Conservation (phyloP, 2,888 invertebrate genomes). For the Chydorus sphaericus region DNA sequence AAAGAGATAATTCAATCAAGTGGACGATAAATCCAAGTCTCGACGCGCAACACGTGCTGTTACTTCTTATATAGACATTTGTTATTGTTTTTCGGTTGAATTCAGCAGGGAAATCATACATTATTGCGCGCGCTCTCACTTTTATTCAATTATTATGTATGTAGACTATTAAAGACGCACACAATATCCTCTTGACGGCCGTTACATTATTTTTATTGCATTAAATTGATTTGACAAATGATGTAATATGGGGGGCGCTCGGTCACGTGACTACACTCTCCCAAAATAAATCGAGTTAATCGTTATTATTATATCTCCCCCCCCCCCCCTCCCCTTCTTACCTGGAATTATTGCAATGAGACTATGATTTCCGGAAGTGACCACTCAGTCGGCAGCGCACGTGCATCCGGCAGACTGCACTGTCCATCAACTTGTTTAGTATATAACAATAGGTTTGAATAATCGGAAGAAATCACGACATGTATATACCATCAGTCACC, state of each 20-base stretch:
- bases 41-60: neutral
- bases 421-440: no score
- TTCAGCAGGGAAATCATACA: neutral
- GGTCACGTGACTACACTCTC: neutral
- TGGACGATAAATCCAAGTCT: neutral
- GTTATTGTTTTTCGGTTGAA: neutral
- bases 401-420: no score
- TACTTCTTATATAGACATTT: neutral
- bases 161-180: neutral
- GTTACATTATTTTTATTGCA: neutral
- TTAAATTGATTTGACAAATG: neutral
- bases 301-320: neutral
- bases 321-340: no score
- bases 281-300: constrained; percentile 2
- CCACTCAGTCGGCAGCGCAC: no score
- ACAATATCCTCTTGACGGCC: neutral
- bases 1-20: constrained; percentile 1
- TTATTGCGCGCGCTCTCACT: neutral
- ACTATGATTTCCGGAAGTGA: no score
- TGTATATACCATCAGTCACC: no score
- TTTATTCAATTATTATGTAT: neutral
- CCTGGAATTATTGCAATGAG: no score
- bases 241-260: neutral
- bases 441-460: no score
- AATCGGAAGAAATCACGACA: no score